phyloP scores from a whole-genome alignment of 1,140 invertebrate genomes.

The Calosoma granatense region DNA sequence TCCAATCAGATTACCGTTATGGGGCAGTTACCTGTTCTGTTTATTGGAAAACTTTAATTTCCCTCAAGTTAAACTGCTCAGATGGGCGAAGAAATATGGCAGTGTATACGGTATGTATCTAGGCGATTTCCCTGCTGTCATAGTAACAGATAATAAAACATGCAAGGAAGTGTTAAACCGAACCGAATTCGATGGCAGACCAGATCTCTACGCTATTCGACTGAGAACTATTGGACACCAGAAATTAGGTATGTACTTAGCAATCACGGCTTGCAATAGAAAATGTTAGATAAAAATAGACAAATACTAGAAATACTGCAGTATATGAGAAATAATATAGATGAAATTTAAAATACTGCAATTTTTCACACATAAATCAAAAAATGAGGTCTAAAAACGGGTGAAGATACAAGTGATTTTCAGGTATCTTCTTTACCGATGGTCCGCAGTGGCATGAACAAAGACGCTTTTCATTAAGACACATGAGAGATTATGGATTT shows the following conservation, averaged over 20 bases:
- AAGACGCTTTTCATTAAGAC: constrained; percentile 54
- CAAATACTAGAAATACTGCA: no score
- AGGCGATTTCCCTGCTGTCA: not conserved
- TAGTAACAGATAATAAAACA: not conserved
- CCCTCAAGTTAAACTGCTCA: not conserved
- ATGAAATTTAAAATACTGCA: no score
- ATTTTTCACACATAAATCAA: no score
- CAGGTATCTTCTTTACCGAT: constrained; percentile 57
- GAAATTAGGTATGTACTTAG: not conserved
- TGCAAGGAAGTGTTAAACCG: not conserved
- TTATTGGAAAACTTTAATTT: not conserved
- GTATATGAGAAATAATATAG: no score
- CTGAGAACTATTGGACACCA: not conserved
- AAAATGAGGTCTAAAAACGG: not conserved
- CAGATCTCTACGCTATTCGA: not conserved
- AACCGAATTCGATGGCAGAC: not conserved
- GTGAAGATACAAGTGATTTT: not conserved
- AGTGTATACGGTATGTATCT: not conserved
- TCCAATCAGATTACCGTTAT: not conserved
- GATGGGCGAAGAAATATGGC: not conserved
- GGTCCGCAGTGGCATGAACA: constrained; percentile 60
- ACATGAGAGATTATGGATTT: constrained; percentile 61
- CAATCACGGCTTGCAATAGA: no score
- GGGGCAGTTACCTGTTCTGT: not conserved
- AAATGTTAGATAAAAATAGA: no score